A percentile compares a stretch with the other conserved stretches of the same genome.
These are phyloP conservation scores for Camponotus fellah DNA, from an alignment of 2,888 invertebrate species.

Conservation along the genomic window DNA sequence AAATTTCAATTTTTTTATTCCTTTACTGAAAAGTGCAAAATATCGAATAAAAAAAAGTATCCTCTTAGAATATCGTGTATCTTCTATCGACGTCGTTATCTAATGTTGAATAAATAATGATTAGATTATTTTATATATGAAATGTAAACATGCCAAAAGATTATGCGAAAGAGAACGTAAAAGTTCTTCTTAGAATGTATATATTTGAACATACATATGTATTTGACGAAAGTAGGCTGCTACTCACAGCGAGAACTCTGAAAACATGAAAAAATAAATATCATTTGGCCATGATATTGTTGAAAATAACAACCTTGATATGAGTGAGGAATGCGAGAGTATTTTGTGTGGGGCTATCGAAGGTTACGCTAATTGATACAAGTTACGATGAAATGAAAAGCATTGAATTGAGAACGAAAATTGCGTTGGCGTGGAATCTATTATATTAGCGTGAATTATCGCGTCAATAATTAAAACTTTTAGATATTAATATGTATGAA, in stretches of 20 bases:
- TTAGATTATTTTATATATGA: not conserved
- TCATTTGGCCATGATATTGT: slow-evolving; percentile 10
- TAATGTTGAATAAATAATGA: not conserved
- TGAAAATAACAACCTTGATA: slow-evolving; percentile 3
- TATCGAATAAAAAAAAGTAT: not conserved
- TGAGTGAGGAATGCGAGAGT: not conserved
- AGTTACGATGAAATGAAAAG: not conserved
- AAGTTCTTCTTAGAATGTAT: not conserved
- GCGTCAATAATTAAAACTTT: not conserved
- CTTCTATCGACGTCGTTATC: not conserved
- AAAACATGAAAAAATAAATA: not conserved
- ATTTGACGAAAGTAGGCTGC: not conserved
- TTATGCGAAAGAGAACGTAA: not conserved
- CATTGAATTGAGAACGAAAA: not conserved
- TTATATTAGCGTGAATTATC: not conserved
- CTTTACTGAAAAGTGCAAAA: not conserved
- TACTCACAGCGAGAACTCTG: not conserved
- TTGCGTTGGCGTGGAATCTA: not conserved
- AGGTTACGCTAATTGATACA: slow-evolving; percentile 8
- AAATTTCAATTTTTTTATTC: not conserved
- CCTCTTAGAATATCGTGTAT: not conserved
- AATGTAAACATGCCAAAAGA: not conserved
- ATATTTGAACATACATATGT: no score
- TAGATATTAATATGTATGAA: not conserved
- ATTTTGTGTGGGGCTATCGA: not conserved